Conservation (phyloP, 1,140 invertebrate species). For the Aradophagus sp. region DNA sequence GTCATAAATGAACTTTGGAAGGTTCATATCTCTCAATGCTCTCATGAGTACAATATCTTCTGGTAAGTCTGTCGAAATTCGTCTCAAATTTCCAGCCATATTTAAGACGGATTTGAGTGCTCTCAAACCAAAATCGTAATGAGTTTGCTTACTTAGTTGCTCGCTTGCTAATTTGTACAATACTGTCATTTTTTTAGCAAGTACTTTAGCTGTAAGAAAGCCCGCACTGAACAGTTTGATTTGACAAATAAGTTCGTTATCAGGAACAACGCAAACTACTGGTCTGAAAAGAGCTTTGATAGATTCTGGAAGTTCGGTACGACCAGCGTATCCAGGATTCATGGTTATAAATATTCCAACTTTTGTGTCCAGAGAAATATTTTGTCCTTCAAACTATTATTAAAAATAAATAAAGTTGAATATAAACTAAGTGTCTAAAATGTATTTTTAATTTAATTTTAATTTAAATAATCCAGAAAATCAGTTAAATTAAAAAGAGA, state of each 20-base stretch:
- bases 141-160: slow-evolving; percentile 92
- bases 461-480: too few species aligned
- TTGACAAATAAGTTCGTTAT: slow-evolving; percentile 92
- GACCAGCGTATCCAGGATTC: slow-evolving; percentile 93
- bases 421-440: too few species aligned
- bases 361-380: slow-evolving; percentile 87
- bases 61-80: slow-evolving; percentile 82
- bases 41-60: slow-evolving; percentile 92
- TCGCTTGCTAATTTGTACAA: slow-evolving; percentile 88
- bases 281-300: slow-evolving; percentile 93
- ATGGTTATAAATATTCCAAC: slow-evolving; percentile 95
- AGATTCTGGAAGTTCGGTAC: slow-evolving; percentile 92
- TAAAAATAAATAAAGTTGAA: too few species aligned
- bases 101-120: slow-evolving; percentile 90
- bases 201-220: slow-evolving; percentile 87
- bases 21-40: slow-evolving; percentile 91
- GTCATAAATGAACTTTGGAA: slow-evolving; percentile 93
- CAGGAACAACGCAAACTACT: slow-evolving; percentile 92
- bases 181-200: slow-evolving; percentile 95
- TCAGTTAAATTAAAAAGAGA: too few species aligned
- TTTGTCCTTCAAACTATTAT: slow-evolving; percentile 86
- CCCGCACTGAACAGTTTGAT: slow-evolving; percentile 95
- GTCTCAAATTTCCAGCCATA: slow-evolving; percentile 90
- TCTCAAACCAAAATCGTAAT: slow-evolving; percentile 95
- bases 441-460: slow-evolving; percentile 1